Conservation (phyloP, 1,140 invertebrate species). For the Nephotettix cincticeps region DNA sequence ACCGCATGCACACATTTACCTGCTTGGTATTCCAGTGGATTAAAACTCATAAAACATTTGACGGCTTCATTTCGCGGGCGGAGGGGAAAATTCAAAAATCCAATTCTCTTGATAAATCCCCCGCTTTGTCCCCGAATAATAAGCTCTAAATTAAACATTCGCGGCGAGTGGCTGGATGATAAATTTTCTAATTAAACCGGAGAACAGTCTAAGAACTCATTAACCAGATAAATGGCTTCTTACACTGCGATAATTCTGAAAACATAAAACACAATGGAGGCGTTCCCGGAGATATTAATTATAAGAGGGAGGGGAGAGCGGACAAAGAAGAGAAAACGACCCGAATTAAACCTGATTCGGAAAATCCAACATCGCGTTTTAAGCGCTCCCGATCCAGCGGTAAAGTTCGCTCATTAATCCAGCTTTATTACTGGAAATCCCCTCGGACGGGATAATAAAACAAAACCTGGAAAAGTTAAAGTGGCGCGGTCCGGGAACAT, state of each 20-base stretch:
- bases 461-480: neutral
- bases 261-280: constrained; percentile 12
- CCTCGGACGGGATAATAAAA: neutral
- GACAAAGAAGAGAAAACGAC: neutral
- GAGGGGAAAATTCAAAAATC: constrained; percentile 3
- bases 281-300: constrained; percentile 14
- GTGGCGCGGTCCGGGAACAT: neutral
- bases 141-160: constrained; percentile 20
- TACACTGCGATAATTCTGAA: constrained; percentile 13
- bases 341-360: constrained; percentile 17
- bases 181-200: constrained; percentile 17
- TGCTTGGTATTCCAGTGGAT: neutral
- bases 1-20: too few species aligned
- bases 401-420: constrained; percentile 15
- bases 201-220: neutral
- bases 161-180: neutral
- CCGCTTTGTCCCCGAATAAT: constrained; percentile 17
- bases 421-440: constrained; percentile 6
- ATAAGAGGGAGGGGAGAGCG: neutral
- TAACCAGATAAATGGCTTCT: constrained; percentile 23
- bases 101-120: neutral
- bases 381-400: neutral
- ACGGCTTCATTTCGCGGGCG: neutral
- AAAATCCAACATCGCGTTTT: neutral
- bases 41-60: constrained; percentile 8